Percentiles rank a stretch among this genome's conserved stretches.
Evolutionary conservation across 2,888 invertebrate genomes (phyloP).

Genomic region (Herminia tarsipennalis): DNA sequence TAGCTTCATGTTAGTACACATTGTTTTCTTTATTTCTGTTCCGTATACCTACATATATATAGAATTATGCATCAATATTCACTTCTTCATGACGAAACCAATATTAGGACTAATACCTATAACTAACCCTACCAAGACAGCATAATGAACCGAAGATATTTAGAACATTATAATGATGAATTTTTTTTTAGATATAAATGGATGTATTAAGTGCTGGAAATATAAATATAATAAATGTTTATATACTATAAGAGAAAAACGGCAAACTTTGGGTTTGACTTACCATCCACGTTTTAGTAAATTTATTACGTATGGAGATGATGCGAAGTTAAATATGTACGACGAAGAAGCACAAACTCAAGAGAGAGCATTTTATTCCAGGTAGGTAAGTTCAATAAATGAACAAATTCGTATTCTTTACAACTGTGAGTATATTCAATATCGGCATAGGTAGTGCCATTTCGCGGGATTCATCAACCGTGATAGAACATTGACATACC

Average conservation of each 20-base stretch:
- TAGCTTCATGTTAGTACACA: constrained; percentile 84
- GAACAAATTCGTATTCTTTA: too few species aligned
- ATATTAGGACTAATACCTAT: too few species aligned
- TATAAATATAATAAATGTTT: constrained; percentile 87
- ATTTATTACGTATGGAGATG: constrained; percentile 87
- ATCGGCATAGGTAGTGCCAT: too few species aligned
- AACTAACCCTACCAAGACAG: too few species aligned
- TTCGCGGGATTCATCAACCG: too few species aligned
- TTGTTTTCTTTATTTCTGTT: not conserved
- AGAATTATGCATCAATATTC: too few species aligned
- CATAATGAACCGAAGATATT: too few species aligned
- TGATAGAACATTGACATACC: too few species aligned
- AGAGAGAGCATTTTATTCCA: constrained; percentile 86
- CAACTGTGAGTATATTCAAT: too few species aligned
- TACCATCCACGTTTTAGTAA: constrained; percentile 86
- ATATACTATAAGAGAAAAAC: constrained; percentile 87
- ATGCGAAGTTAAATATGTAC: constrained; percentile 87
- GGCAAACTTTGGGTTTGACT: constrained; percentile 87
- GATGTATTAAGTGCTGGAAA: constrained; percentile 89
- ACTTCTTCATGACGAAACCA: too few species aligned
- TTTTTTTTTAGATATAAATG: constrained; percentile 86
- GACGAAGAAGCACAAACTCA: constrained; percentile 89
- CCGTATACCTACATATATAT: too few species aligned
- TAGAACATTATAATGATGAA: too few species aligned
- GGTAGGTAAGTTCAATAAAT: constrained; percentile 62